A percentile compares a stretch with the other conserved stretches of the same genome.
Conservation (phyloP, 2,113 vertebrate genomes). For the Oxyruncus cristatus region DNA sequence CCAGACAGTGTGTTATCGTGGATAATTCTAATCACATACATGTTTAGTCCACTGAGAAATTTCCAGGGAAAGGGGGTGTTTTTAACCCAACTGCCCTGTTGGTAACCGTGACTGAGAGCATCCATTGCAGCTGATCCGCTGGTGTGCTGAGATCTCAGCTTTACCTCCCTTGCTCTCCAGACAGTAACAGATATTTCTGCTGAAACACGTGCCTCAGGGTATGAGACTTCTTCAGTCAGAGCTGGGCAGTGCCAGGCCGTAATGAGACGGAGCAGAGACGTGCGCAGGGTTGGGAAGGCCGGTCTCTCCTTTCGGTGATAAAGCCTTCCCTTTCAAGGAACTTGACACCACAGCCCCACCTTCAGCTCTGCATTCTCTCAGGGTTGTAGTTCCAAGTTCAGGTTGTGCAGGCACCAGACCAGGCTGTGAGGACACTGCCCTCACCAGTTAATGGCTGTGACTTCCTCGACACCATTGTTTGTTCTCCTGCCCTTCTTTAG, state of each 20-base stretch:
- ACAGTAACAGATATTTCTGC: not conserved
- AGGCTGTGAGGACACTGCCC: not conserved
- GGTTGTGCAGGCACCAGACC: not conserved
- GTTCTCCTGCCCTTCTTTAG: not conserved
- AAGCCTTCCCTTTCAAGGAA: not conserved
- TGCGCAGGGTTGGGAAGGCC: not conserved
- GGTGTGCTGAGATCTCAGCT: not conserved
- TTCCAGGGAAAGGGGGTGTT: not conserved
- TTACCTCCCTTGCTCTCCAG: not conserved
- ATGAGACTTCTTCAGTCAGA: not conserved
- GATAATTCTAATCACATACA: not conserved
- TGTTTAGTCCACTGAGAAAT: not conserved
- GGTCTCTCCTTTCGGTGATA: not conserved
- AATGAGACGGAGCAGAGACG: not conserved
- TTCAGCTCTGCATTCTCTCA: not conserved
- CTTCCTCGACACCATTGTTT: not conserved
- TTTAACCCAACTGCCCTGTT: not conserved
- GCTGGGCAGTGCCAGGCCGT: not conserved
- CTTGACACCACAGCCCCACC: not conserved
- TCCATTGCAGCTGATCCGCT: not conserved
- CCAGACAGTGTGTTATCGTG: not conserved
- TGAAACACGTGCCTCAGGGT: not conserved
- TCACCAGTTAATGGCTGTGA: not conserved
- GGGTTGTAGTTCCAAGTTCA: not conserved
- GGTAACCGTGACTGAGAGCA: not conserved